Conservation (phyloP, 2,888 invertebrate genomes). For the Cheilosia vulpina region DNA sequence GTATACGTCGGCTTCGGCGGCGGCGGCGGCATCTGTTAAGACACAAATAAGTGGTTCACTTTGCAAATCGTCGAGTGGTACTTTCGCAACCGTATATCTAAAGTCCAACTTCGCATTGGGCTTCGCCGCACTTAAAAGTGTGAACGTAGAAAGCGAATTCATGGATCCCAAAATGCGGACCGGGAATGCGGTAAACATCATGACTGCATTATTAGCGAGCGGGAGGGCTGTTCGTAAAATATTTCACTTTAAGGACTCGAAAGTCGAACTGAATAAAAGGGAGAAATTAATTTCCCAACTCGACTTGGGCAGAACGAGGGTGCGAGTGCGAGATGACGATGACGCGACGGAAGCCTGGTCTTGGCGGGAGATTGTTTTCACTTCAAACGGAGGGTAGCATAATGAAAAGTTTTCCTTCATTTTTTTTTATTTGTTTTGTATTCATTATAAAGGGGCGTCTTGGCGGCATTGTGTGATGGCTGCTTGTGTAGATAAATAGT, state of each 20-base stretch:
- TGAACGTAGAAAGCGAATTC: constrained; percentile 50
- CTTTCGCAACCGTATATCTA: constrained; percentile 49
- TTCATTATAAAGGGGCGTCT: constrained; percentile 49
- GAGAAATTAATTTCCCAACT: constrained; percentile 59
- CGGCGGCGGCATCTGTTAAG: constrained; percentile 67
- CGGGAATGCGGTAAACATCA: constrained; percentile 45
- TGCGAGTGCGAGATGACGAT: background rate
- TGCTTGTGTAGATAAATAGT: constrained; percentile 13
- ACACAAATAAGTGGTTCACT: constrained; percentile 72
- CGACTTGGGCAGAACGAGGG: background rate
- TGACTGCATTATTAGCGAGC: constrained; percentile 56
- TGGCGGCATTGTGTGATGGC: constrained; percentile 38
- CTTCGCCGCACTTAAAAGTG: constrained; percentile 40
- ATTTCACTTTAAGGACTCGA: constrained; percentile 56
- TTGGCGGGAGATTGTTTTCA: constrained; percentile 66
- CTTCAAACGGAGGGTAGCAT: constrained; percentile 58
- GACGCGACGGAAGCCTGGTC: background rate
- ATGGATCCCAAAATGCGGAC: constrained; percentile 33
- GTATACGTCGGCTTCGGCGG: constrained; percentile 15
- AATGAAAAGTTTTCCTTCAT: constrained; percentile 63
- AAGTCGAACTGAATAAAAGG: constrained; percentile 62
- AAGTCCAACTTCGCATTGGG: background rate
- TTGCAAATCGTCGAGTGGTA: constrained; percentile 73
- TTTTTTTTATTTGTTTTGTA: no score
- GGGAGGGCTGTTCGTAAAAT: constrained; percentile 39